phyloP scores from a whole-genome alignment of 2,888 invertebrate genomes.

The Seladonia tumulorum region DNA sequence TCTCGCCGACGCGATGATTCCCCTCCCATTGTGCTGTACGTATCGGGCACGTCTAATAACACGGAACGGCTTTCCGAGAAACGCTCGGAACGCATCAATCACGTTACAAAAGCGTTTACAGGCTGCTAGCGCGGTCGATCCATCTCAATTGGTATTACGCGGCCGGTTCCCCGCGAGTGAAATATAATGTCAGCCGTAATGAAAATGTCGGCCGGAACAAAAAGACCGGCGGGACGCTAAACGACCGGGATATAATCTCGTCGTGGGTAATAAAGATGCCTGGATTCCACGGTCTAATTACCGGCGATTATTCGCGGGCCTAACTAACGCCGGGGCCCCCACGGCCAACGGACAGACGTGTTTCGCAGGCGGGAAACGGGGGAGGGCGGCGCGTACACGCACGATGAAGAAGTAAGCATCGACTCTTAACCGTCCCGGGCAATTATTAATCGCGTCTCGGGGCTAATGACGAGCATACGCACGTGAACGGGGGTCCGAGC shows the following conservation, averaged over 20 bases:
- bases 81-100: constrained; percentile 45
- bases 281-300: constrained; percentile 72
- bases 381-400: constrained; percentile 42
- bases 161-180: constrained; percentile 42
- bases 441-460: constrained; percentile 74
- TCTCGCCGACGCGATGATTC: neutral
- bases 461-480: constrained; percentile 72
- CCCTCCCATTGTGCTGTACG: neutral
- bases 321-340: constrained; percentile 29
- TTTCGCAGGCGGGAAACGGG: constrained; percentile 31
- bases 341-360: neutral
- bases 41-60: constrained; percentile 22
- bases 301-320: constrained; percentile 59
- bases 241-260: constrained; percentile 50
- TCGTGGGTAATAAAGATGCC: constrained; percentile 61
- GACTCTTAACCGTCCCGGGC: constrained; percentile 69
- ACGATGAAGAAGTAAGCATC: constrained; percentile 73
- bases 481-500: constrained; percentile 30
- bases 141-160: constrained; percentile 56
- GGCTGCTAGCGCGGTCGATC: constrained; percentile 36
- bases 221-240: constrained; percentile 41
- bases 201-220: constrained; percentile 47
- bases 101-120: constrained; percentile 39
- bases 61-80: constrained; percentile 20
- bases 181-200: constrained; percentile 56